These are phyloP conservation scores for Sebastes wilsoni DNA, from an alignment of 2,797 vertebrate species.

Conservation along the genomic window DNA sequence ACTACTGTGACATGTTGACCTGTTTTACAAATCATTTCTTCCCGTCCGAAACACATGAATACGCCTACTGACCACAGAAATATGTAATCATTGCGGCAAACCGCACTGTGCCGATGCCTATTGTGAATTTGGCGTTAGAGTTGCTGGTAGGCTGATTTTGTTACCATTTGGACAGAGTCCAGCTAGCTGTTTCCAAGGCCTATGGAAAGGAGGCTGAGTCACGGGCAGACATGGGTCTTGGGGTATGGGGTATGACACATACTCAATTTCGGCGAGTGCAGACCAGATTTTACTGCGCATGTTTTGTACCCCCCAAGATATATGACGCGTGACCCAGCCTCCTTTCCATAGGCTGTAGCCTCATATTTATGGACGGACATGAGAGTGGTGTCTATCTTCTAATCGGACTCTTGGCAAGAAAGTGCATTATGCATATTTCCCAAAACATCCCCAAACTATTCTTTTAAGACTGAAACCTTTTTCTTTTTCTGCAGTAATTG, in stretches of 20 bases:
- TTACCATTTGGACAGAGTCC: neutral
- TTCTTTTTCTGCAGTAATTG: neutral
- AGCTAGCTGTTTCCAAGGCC: neutral
- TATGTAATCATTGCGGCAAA: accelerated
- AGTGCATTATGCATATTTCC: neutral
- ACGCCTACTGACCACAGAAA: no score
- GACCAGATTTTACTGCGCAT: no score
- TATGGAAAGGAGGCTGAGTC: no score
- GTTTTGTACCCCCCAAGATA: no score
- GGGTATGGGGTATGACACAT: no score
- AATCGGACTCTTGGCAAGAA: neutral
- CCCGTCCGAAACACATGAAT: no score
- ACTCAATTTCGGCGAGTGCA: no score
- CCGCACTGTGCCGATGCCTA: no score
- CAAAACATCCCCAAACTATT: neutral
- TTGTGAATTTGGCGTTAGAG: neutral
- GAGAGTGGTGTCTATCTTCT: neutral
- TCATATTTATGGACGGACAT: neutral
- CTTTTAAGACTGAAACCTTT: neutral
- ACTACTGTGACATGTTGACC: no score
- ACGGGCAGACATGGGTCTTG: no score
- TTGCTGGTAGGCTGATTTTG: neutral
- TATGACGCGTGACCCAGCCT: no score
- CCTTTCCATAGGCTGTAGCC: neutral
- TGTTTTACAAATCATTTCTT: no score